Conservation (phyloP, 2,113 vertebrate genomes). For the Jaculus jaculus region DNA sequence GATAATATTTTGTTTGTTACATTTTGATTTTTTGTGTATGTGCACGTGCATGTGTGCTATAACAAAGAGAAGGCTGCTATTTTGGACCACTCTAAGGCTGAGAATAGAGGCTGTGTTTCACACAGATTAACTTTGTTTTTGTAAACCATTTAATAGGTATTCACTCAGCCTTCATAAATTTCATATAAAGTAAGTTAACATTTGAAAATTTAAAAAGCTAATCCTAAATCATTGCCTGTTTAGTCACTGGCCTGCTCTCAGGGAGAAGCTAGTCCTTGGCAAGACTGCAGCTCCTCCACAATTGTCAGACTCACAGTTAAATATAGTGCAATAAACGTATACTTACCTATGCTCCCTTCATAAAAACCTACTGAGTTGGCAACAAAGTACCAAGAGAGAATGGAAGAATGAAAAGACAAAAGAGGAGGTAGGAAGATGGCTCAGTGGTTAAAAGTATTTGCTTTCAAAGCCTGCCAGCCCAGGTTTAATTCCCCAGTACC, state of each 20-base stretch:
- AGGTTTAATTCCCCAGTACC: no score
- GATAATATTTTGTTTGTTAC: no score
- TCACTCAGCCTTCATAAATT: neutral
- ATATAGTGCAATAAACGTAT: neutral
- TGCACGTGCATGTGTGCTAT: neutral
- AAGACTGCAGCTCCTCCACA: neutral
- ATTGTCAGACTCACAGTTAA: neutral
- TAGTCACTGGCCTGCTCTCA: neutral
- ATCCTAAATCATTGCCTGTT: neutral
- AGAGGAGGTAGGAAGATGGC: no score
- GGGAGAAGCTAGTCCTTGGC: neutral
- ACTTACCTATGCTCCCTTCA: neutral
- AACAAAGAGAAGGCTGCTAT: neutral
- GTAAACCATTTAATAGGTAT: neutral
- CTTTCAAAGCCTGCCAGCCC: no score
- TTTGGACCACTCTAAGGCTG: neutral
- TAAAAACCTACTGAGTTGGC: neutral
- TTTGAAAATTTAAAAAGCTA: slow-evolving; percentile 20
- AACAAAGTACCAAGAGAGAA: neutral
- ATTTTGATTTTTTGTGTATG: no score
- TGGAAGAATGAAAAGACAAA: neutral
- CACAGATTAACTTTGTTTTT: neutral
- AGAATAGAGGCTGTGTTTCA: neutral
- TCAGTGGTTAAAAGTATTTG: no score
- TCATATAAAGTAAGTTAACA: neutral